phyloP scores from a whole-genome alignment of 2,888 invertebrate genomes.

The Pristionchus arcanus region DNA sequence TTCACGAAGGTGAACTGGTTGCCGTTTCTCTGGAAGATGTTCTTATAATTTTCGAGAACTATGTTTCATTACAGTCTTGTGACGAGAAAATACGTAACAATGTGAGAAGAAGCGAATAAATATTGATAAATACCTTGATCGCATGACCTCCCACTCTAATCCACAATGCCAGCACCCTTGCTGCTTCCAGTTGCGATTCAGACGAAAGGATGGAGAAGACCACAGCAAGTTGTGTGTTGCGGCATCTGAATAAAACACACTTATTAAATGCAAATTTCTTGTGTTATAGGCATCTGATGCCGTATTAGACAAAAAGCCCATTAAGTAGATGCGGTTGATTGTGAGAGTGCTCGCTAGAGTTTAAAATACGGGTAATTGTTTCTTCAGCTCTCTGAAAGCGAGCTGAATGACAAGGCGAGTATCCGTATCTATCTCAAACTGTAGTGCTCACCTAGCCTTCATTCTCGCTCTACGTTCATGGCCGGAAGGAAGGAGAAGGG shows the following conservation, averaged over 20 bases:
- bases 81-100: no score
- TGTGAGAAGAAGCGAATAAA: no score
- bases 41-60: not conserved
- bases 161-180: conserved; percentile 44
- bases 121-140: conserved; percentile 24
- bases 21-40: conserved; percentile 17
- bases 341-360: no score
- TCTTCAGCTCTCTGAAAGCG: no score
- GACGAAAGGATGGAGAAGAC: conserved; percentile 44
- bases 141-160: conserved; percentile 21
- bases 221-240: conserved; percentile 15
- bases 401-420: no score
- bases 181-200: conserved; percentile 5
- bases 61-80: not conserved
- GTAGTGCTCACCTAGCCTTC: conserved; percentile 2
- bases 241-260: no score
- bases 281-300: no score
- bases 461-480: not conserved
- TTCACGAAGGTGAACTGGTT: conserved; percentile 52
- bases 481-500: not conserved
- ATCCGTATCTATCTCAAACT: no score
- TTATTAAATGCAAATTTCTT: no score
- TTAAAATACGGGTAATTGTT: no score
- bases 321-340: no score
- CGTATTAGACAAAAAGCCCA: no score